These are phyloP conservation scores for Halcyon malimbica DNA, from an alignment of 2,113 vertebrate genomes.

Conservation along the genomic window DNA sequence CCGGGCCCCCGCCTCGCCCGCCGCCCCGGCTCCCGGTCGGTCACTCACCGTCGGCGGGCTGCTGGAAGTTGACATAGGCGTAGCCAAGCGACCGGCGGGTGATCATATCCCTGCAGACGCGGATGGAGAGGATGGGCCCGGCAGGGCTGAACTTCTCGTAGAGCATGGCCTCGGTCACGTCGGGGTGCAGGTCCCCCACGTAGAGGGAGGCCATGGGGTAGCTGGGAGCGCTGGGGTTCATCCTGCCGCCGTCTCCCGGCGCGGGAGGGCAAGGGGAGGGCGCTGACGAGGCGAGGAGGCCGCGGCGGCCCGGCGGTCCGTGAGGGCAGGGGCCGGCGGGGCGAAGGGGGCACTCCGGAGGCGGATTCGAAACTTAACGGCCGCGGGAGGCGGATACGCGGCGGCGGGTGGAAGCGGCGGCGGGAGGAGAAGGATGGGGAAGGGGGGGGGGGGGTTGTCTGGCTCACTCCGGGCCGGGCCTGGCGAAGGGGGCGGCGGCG, in stretches of 20 bases:
- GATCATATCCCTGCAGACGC: conserved; percentile 97
- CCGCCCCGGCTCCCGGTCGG: not conserved
- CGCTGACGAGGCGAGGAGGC: conserved; percentile 55
- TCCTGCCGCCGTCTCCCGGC: conserved; percentile 55
- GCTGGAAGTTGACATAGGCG: conserved; percentile 98
- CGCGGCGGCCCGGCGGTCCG: conserved; percentile 17
- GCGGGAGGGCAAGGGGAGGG: conserved; percentile 3
- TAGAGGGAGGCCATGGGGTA: conserved; percentile 99
- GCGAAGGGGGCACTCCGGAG: not conserved
- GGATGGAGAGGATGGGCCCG: conserved; percentile 95
- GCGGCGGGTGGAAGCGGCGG: not conserved
- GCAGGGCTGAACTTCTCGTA: conserved; percentile 99
- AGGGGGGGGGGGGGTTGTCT: no score
- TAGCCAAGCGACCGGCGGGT: conserved; percentile 94
- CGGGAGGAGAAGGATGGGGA: no score
- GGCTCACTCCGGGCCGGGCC: no score
- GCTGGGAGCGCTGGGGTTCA: conserved; percentile 73
- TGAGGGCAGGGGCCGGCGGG: not conserved
- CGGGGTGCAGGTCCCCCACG: conserved; percentile 95
- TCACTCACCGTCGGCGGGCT: conserved; percentile 95
- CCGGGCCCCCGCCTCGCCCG: not conserved
- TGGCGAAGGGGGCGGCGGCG: no score
- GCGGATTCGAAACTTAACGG: conserved; percentile 37
- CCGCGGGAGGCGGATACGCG: conserved; percentile 27
- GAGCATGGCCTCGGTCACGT: conserved; percentile 97